These are phyloP conservation scores for Hippocampus kuda DNA, from an alignment of 2,797 vertebrate species.

Conservation along the genomic window DNA sequence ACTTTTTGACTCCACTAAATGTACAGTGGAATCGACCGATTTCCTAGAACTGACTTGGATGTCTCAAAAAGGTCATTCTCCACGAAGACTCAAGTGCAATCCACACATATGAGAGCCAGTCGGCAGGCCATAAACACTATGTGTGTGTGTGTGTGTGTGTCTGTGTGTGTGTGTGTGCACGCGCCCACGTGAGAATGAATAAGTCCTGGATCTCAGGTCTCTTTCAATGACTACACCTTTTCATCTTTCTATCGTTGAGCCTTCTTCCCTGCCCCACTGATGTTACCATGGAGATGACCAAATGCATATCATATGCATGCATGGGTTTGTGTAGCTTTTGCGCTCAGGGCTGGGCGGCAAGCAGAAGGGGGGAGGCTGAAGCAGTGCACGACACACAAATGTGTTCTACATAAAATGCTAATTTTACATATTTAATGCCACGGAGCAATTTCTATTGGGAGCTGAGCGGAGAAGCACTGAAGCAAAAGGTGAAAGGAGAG, in stretches of 20 bases:
- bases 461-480: constrained; percentile 41
- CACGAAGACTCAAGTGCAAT: neutral
- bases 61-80: neutral
- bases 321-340: constrained; percentile 65
- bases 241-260: constrained; percentile 39
- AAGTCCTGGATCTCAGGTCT: constrained; percentile 30
- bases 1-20: neutral
- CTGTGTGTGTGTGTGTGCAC: constrained; percentile 1
- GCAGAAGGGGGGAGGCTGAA: constrained; percentile 39
- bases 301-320: constrained; percentile 82
- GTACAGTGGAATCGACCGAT: neutral
- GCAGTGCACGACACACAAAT: constrained; percentile 60
- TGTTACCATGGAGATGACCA: constrained; percentile 82
- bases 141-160: constrained; percentile 4
- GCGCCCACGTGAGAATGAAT: constrained; percentile 7
- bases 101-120: neutral
- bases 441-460: constrained; percentile 59
- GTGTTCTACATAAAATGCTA: constrained; percentile 72
- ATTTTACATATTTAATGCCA: constrained; percentile 75
- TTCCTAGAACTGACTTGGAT: neutral
- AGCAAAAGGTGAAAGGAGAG: constrained; percentile 35
- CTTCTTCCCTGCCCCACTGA: constrained; percentile 35
- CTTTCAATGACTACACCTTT: constrained; percentile 64
- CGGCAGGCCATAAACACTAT: neutral
- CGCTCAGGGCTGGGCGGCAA: constrained; percentile 52